phyloP scores from a whole-genome alignment of 2,113 vertebrate species.

The Rhinolophus sinicus region DNA sequence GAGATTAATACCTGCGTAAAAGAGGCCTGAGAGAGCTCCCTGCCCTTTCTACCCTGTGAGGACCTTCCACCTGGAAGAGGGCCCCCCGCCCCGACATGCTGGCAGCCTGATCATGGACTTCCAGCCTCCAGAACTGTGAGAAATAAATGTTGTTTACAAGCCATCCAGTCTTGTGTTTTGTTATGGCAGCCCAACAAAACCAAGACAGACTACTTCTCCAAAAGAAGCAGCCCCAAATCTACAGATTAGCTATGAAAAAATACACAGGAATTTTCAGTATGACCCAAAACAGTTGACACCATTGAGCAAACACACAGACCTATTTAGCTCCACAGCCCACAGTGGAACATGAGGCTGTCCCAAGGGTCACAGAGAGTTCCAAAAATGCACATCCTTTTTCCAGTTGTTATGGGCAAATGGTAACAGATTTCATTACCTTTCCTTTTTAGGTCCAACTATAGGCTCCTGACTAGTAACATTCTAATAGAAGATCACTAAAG shows the following conservation, averaged over 20 bases:
- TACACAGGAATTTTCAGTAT: background rate
- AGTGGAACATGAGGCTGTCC: background rate
- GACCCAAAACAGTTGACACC: background rate
- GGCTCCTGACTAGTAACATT: background rate
- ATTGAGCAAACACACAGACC: background rate
- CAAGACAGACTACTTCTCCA: background rate
- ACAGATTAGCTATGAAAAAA: background rate
- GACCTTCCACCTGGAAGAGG: background rate
- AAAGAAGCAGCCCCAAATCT: background rate
- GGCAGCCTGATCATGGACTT: background rate
- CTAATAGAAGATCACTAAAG: background rate
- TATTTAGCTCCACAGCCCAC: background rate
- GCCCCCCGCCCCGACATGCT: background rate
- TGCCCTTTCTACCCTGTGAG: background rate
- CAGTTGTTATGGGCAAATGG: background rate
- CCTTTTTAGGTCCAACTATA: background rate
- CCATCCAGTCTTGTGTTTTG: background rate
- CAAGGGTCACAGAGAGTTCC: background rate
- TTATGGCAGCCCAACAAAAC: background rate
- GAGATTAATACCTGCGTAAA: background rate
- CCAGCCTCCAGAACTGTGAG: background rate
- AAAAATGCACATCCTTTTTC: background rate
- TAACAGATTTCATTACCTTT: background rate
- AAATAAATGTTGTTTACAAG: background rate
- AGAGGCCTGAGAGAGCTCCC: background rate